Conservation (phyloP, 2,113 vertebrate genomes). For the Rhabdornis inornatus region DNA sequence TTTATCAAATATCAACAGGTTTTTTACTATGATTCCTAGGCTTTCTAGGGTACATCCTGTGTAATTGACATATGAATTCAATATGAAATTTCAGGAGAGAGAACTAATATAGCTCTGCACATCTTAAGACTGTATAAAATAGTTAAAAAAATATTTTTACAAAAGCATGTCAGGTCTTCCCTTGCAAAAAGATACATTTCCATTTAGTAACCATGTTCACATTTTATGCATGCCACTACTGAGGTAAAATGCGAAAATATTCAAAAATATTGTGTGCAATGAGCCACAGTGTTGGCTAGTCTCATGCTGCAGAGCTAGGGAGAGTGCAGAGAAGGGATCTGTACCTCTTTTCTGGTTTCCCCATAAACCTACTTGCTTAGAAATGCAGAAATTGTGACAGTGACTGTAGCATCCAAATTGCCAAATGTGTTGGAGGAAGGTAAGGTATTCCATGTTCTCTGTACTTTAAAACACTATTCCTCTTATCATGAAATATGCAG, state of each 20-base stretch:
- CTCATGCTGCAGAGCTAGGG: background rate
- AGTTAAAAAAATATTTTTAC: background rate
- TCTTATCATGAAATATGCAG: background rate
- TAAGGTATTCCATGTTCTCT: background rate
- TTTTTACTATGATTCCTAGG: background rate
- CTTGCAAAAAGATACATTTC: background rate
- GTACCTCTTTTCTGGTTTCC: background rate
- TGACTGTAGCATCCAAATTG: background rate
- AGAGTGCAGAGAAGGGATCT: background rate
- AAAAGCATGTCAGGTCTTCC: accelerated
- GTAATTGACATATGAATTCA: background rate
- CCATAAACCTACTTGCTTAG: background rate
- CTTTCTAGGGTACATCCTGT: background rate
- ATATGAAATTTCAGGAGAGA: background rate
- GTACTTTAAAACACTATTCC: background rate
- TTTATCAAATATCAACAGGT: background rate
- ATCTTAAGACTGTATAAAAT: background rate
- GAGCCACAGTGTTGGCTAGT: background rate
- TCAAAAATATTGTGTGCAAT: background rate
- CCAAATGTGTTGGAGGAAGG: background rate
- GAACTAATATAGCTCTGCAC: background rate
- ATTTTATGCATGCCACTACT: background rate
- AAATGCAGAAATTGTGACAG: background rate
- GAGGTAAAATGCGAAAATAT: background rate
- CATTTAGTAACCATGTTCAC: background rate